Evolutionary conservation across 2,888 invertebrate genomes (phyloP), one percentile per base, ranked within the genome.

Genomic region (Noctua comes): DNA sequence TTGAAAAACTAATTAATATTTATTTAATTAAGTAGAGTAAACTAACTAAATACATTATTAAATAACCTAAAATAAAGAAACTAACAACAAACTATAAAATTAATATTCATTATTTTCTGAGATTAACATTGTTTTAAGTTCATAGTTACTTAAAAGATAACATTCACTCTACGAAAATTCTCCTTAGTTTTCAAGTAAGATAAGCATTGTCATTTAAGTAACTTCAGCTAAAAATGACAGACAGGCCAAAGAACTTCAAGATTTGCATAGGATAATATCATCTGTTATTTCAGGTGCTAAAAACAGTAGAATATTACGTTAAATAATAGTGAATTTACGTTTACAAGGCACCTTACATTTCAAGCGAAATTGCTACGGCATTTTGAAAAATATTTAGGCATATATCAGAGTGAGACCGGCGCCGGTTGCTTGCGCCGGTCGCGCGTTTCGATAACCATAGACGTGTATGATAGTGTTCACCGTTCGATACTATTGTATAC

Each of bases 241-340:
- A 31, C 10, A 51, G n/a, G 36, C 43, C 59, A 68, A 27, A 62
- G 27, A 54, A 54, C 46, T 78, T 78, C 18, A 57, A 78, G 46
- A 69, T 84, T 84, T 69, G 48, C 78, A 57, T 68, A 64, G 11
- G n/a, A 65, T 43, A 83, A 62, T 40, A 57, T 21, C 3, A 31
- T 54, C 8, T 84, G n/a, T 64, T 64, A 69, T 69, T 84, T 69
- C 8, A 68, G 31, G 27, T 68, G 18, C n/a, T 43, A 11, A 43
- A 65, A 68, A 77, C n/a, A 74, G 11, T 65, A 57, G 54, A 64
- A 16, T 24, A 24, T 4, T 72, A 16, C 6, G 5, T 24, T 11
- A 2, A 59, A 36, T 59, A 62, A 46, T 36, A 76, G 7, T 16
- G 6, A 31, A 54, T 21, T 46, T 59, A 62, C 18, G 11, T 36